Conservation (phyloP, 2,888 invertebrate species). For the Congeria kusceri region DNA sequence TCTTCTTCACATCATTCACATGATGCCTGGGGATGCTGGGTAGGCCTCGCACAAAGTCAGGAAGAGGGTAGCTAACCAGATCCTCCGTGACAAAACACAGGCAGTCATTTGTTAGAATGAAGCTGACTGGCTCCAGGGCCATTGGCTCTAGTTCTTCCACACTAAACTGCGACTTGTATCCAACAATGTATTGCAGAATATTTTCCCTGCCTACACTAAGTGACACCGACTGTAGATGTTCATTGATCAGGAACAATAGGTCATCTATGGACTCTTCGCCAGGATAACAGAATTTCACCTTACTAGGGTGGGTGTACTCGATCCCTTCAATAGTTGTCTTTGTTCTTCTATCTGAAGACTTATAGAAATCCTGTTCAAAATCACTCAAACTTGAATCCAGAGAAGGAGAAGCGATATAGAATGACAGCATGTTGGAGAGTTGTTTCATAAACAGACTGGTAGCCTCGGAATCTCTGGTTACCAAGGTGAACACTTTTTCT, state of each 20-base stretch:
- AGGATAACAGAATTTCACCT: constrained; percentile 81
- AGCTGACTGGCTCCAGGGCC: constrained; percentile 70
- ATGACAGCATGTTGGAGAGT: constrained; percentile 74
- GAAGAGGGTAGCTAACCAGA: constrained; percentile 83
- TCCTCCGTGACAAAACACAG: constrained; percentile 82
- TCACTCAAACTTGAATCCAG: constrained; percentile 74
- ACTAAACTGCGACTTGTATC: constrained; percentile 65
- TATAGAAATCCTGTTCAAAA: constrained; percentile 82
- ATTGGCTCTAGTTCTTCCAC: constrained; percentile 47
- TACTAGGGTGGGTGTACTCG: constrained; percentile 80
- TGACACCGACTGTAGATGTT: constrained; percentile 58
- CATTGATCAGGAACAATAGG: constrained; percentile 78
- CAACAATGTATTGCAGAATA: constrained; percentile 76
- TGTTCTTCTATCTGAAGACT: constrained; percentile 72
- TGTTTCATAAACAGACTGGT: constrained; percentile 78
- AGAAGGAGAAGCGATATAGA: constrained; percentile 75
- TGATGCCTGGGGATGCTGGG: constrained; percentile 80
- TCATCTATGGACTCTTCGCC: constrained; percentile 83
- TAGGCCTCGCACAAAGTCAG: constrained; percentile 82
- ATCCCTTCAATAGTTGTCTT: constrained; percentile 78
- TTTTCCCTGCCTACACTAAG: constrained; percentile 64
- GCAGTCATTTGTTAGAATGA: constrained; percentile 80
- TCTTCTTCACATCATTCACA: constrained; percentile 75
- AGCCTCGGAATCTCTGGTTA: constrained; percentile 74
- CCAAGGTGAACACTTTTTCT: constrained; percentile 77